Base-by-base conservation (phyloP, 2,113 vertebrate genomes). In the Tretioscincus oriximinensis region DNA sequence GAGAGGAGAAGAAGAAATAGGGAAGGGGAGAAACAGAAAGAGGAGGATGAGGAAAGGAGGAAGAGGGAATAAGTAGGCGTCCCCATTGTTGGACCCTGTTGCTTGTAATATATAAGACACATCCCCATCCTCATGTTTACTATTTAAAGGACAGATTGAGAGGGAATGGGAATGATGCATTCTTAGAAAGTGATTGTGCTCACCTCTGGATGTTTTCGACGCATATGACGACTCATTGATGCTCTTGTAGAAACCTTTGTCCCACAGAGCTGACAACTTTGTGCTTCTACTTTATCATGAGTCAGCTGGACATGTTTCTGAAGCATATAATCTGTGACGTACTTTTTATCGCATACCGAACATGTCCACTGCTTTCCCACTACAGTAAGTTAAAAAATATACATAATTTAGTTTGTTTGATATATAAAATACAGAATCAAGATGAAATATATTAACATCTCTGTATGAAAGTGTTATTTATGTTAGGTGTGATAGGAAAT, bases 271-370 rank as follows among this genome's bases (percentile, higher is more conserved):
- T 99, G 96, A 83, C 98, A 99, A 85, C 96, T 97, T 95, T 99
- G 98, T 1, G 98, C 98, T 93, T 99, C 98, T 24, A 99, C 97
- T 91, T 98, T 99, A 86, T 99, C 96, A 0, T 99, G 98, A 2
- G 98, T 99, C 77, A 99, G 96, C 93, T 99, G 98, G 76, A 99
- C 95, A 75, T 99, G 98, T 83, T 99, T 99, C 95, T 99, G 98
- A 71, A 99, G 97, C 98, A 99, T 99, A 94, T 99, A 99, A 93
- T 99, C 98, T 0, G 98, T 99, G 92, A 99, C 97, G 7, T 99
- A 99, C 87, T 99, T 99, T 95, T 97, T 99, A 87, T 99, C 97
- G 18, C 98, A 99, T 22, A 98, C 97, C 0, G 92, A 92, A 82
- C 98, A 99, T 0, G 96, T 97, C 97, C 97, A 99, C 60, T 98